Percentiles rank a stretch among this genome's conserved stretches.
These are phyloP conservation scores for Pseudochromis fuscus DNA, from an alignment of 2,797 vertebrate species.

Conservation along the genomic window DNA sequence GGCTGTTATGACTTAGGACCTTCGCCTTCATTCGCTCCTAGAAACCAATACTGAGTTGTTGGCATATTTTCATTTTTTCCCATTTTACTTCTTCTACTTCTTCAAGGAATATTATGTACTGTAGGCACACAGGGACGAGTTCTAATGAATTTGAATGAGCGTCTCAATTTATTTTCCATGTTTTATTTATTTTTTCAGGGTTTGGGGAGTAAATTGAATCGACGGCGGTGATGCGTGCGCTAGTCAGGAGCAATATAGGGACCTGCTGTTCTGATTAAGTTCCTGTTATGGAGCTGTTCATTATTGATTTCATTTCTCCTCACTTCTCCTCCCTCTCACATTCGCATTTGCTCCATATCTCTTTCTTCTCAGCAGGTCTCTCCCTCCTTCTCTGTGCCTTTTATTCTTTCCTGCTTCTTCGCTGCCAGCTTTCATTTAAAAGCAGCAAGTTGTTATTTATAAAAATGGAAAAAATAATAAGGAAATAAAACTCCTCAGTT, in stretches of 20 bases:
- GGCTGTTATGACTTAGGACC: slow-evolving; percentile 60
- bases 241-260: slow-evolving; percentile 87
- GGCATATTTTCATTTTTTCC: slow-evolving; percentile 67
- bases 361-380: slow-evolving; percentile 74
- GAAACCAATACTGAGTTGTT: slow-evolving; percentile 69
- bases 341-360: slow-evolving; percentile 67
- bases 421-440: slow-evolving; percentile 68
- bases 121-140: slow-evolving; percentile 79
- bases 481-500: slow-evolving; percentile 37
- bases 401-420: slow-evolving; percentile 50
- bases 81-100: slow-evolving; percentile 60
- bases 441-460: slow-evolving; percentile 62
- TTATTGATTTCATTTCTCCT: slow-evolving; percentile 86
- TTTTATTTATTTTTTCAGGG: slow-evolving; percentile 88
- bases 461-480: slow-evolving; percentile 37
- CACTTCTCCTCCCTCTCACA: slow-evolving; percentile 74
- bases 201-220: slow-evolving; percentile 87
- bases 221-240: slow-evolving; percentile 81
- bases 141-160: slow-evolving; percentile 90
- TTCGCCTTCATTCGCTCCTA: slow-evolving; percentile 49
- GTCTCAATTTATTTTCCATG: slow-evolving; percentile 88
- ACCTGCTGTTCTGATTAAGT: slow-evolving; percentile 87
- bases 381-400: slow-evolving; percentile 40
- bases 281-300: slow-evolving; percentile 85
- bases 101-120: slow-evolving; percentile 81